Base-by-base conservation (phyloP, 2,888 invertebrate genomes). In the Periphyllus acericola region DNA sequence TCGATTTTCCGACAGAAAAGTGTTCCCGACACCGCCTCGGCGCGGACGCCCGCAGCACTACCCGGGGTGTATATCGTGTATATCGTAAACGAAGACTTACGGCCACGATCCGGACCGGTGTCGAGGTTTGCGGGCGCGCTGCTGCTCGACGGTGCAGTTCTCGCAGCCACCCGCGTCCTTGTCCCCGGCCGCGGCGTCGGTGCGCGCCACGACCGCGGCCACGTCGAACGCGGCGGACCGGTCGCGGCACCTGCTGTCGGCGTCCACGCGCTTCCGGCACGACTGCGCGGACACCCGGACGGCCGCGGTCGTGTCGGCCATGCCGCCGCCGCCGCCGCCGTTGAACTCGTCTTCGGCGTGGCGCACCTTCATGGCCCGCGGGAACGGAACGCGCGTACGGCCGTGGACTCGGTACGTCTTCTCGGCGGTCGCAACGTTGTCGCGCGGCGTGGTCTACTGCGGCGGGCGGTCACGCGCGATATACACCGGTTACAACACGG, bases 31-130 rank as follows among this genome's bases (percentile, higher is more conserved):
- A n/a, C n/a, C n/a, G n/a, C n/a, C n/a, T n/a, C n/a, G n/a, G n/a
- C n/a, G n/a, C n/a, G n/a, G n/a, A n/a, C n/a, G n/a, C n/a, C n/a
- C n/a, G n/a, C n/a, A n/a, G n/a, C n/a, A n/a, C n/a, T n/a, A n/a
- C n/a, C n/a, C n/a, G n/a, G n/a, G n/a, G n/a, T n/a, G n/a, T n/a
- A n/a, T n/a, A n/a, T 36, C 6, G 36, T 36, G 36, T 6, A 36
- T 6, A 36, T 6, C 36, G 36, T 6, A 9, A 60, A 25, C 60
- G 60, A 36, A 29, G 46, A 96, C 96, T 96, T 95, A 96, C 96
- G 96, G 96, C 89, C 89, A 89, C 76, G 89, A 89, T 72, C 89
- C 89, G 21, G 89, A 75, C 29, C 89, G 86, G 32, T 87, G 83
- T 2, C 89, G 79, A n/a, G 79, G 78, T 66, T 74, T 81, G 25